phyloP scores from a whole-genome alignment of 2,797 vertebrate species.

The Thamnophis elegans region DNA sequence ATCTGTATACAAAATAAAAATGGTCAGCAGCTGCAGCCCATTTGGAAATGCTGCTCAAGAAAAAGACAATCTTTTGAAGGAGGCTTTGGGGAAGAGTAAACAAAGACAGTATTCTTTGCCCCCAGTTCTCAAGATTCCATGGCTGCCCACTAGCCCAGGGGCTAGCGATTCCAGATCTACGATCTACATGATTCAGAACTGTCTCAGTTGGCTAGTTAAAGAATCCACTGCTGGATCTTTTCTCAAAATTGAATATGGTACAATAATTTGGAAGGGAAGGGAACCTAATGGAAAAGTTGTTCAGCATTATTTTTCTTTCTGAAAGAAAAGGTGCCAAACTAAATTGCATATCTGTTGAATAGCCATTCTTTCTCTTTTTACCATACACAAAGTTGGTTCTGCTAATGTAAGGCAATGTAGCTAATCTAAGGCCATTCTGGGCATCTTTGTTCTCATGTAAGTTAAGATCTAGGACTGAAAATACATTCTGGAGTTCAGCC shows the following conservation, averaged over 20 bases:
- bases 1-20: not conserved
- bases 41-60: not conserved
- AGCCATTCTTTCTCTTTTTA: not conserved
- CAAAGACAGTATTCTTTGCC: not conserved
- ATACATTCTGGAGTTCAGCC: no score
- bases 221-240: not conserved
- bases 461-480: not conserved
- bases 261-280: not conserved
- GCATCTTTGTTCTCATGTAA: not conserved
- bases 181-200: not conserved
- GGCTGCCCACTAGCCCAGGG: not conserved
- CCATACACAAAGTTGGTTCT: not conserved
- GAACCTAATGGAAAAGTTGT: not conserved
- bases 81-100: not conserved
- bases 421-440: not conserved
- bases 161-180: not conserved
- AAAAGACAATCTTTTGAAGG: not conserved
- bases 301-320: not conserved
- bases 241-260: not conserved
- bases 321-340: not conserved
- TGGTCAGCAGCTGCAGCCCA: not conserved
- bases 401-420: not conserved
- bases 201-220: not conserved
- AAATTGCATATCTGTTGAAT: not conserved
- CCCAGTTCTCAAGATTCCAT: not conserved